Base-by-base conservation (phyloP, 2,888 invertebrate species). In the Horisme vitalbata region DNA sequence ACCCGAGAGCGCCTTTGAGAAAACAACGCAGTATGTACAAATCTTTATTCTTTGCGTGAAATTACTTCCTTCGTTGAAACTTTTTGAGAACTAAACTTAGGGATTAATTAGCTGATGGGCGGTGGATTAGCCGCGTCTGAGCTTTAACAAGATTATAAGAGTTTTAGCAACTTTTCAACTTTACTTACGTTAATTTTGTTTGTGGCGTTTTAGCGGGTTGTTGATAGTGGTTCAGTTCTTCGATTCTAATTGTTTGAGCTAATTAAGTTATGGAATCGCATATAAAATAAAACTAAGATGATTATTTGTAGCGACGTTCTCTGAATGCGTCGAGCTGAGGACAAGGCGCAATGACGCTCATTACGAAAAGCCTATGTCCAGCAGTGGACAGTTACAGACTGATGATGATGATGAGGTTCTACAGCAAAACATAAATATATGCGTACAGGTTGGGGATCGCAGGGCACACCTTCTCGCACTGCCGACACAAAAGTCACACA, bases 41-140 rank as follows among this genome's bases (percentile, higher is more conserved):
- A 35, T 36, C 49, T 36, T 49, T 44, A 44, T 41, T 39, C 71
- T 70, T 73, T 74, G 79, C 84, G 85, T 80, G 79, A 85, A 88
- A 87, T 87, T 86, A 85, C 85, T 87, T 87, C 85, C 81, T 74
- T 59, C 83, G 79, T 81, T 82, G 79, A 84, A 86, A 86, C 82
- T 87, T 86, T 86, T 86, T 83, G 77, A 82, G 82, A 87, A 87
- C 87, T 85, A 81, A 85, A 87, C 79, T 87, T 81, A 71, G 65
- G 78, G 87, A 87, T 89, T 89, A 89, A 89, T 89, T 89, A 89
- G 89, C 83, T 85, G 89, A 88, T 89, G 89, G 88, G 73, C 65
- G 72, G 74, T 66, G 84, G 84, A 85, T 86, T 86, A 84, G 80
- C 77, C 75, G 72, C 77, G 79, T 80, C 82, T 83, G 78, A 76